A percentile compares a stretch with the other conserved stretches of the same genome.
phyloP scores from a whole-genome alignment of 2,888 invertebrate genomes.

The Ischnus inquisitorius region DNA sequence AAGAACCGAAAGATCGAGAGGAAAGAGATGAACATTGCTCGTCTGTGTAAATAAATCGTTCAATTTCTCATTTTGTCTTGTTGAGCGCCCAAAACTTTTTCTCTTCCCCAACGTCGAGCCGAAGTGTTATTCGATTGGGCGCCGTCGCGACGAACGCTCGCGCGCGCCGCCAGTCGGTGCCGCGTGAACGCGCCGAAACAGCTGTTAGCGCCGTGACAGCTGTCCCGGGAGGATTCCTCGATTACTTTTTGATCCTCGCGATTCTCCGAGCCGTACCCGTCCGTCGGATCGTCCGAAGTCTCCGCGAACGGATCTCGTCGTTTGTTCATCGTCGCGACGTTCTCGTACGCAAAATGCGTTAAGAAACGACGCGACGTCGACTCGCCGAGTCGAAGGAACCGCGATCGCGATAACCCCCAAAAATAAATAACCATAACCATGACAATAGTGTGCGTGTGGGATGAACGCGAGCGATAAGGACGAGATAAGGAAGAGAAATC shows the following conservation, averaged over 20 bases:
- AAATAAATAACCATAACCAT: constrained; percentile 3
- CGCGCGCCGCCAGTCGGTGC: constrained; percentile 12
- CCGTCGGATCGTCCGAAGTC: neutral
- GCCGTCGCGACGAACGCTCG: constrained; percentile 1
- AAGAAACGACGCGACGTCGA: neutral
- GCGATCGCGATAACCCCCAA: neutral
- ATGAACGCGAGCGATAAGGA: too few species aligned
- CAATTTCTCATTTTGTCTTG: constrained; percentile 46
- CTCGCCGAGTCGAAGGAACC: neutral
- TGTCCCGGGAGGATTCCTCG: neutral
- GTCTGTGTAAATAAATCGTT: constrained; percentile 59
- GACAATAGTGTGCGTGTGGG: neutral
- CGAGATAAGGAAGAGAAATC: too few species aligned
- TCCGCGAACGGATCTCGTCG: neutral
- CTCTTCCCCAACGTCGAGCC: neutral
- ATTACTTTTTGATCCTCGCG: neutral
- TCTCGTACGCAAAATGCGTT: constrained; percentile 51
- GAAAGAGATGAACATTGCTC: neutral
- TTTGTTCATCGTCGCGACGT: neutral
- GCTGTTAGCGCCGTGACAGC: constrained; percentile 53
- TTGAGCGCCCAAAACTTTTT: neutral
- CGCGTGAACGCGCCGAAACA: constrained; percentile 16
- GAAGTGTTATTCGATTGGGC: neutral
- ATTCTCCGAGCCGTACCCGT: neutral
- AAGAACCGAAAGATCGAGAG: too few species aligned